Conservation (phyloP, 2,113 vertebrate genomes). For the Mirza zaza region DNA sequence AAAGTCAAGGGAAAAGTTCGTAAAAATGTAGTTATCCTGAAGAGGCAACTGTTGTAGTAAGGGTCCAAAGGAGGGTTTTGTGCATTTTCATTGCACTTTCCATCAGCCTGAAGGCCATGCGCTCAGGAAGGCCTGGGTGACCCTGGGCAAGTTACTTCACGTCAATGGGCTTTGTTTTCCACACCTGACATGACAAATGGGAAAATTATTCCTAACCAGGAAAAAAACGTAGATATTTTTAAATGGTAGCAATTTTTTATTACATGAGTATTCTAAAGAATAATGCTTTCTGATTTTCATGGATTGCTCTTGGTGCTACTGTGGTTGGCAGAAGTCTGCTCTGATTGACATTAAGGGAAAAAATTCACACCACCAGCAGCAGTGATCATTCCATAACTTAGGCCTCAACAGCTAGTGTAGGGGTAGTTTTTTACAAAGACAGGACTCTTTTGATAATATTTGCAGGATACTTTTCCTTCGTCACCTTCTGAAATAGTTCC, state of each 20-base stretch:
- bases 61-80: not conserved
- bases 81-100: not conserved
- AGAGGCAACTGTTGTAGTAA: slow-evolving; percentile 2
- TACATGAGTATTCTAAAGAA: not conserved
- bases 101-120: not conserved
- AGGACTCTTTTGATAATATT: not conserved
- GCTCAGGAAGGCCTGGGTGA: not conserved
- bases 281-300: not conserved
- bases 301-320: not conserved
- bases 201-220: not conserved
- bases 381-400: not conserved
- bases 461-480: not conserved
- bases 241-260: not conserved
- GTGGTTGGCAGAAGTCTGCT: not conserved
- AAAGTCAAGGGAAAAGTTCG: not conserved
- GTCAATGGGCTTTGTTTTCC: not conserved
- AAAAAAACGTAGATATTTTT: not conserved
- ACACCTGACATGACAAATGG: not conserved
- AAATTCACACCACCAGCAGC: not conserved
- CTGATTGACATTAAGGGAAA: not conserved
- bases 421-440: not conserved
- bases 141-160: not conserved
- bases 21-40: not conserved
- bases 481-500: not conserved
- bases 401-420: not conserved